phyloP scores from a whole-genome alignment of 2,113 vertebrate species.

The Esox niger region DNA sequence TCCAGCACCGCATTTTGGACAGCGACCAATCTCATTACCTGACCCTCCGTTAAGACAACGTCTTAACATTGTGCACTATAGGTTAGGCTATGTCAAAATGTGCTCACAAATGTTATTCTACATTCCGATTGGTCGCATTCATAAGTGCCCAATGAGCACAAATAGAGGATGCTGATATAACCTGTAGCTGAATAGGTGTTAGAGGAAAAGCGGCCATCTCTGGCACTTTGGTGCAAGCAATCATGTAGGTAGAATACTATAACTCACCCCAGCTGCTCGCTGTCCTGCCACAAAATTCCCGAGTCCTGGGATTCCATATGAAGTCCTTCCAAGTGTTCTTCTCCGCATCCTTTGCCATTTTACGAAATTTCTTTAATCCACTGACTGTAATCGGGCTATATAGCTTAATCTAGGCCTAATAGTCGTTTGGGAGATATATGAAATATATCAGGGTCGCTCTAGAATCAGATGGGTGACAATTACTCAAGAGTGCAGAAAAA shows the following conservation, averaged over 20 bases:
- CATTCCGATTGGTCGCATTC: not conserved
- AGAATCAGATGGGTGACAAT: not conserved
- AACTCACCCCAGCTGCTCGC: constrained; percentile 90
- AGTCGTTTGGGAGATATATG: constrained; percentile 17
- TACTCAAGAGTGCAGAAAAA: not conserved
- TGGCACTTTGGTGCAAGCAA: not conserved
- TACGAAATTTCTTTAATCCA: constrained; percentile 2
- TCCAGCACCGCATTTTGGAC: constrained; percentile 52
- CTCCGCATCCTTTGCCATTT: constrained; percentile 79
- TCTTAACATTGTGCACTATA: not conserved
- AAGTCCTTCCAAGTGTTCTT: constrained; percentile 81
- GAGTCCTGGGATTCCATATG: constrained; percentile 87
- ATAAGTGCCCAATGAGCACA: not conserved
- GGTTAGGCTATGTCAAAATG: too few relatives aligned
- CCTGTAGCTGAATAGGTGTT: not conserved
- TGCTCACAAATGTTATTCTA: not conserved
- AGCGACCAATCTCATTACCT: constrained; percentile 34
- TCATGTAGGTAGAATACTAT: constrained; percentile 4
- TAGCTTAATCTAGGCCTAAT: constrained; percentile 23
- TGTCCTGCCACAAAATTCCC: constrained; percentile 87
- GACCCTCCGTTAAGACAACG: not conserved
- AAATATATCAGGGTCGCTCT: too few relatives aligned
- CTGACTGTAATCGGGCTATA: not conserved
- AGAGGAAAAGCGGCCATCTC: not conserved
- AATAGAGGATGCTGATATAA: not conserved